Conservation (phyloP, 2,888 invertebrate genomes). For the Chrysodeixis includens region DNA sequence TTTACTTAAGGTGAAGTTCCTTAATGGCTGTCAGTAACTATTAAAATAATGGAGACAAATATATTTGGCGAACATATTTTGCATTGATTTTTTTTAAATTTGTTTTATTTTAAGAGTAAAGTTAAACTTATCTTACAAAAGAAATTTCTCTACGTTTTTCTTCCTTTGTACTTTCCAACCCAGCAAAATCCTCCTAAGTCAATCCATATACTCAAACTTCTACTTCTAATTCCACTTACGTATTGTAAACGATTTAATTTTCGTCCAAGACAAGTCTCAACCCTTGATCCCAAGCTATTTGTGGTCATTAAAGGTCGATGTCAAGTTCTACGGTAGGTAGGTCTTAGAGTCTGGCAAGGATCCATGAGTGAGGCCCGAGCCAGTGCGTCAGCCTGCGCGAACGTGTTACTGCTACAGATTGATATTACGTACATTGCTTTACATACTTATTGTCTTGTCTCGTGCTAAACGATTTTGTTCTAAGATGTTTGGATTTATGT, state of each 20-base stretch:
- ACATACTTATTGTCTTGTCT: constrained; percentile 49
- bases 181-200: too few species aligned
- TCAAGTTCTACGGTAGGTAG: constrained; percentile 39
- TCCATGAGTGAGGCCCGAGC: constrained; percentile 76
- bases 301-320: constrained; percentile 50
- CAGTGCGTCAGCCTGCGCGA: constrained; percentile 74
- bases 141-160: too few species aligned
- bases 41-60: background rate
- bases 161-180: too few species aligned
- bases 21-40: constrained; percentile 1
- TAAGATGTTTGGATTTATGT: background rate
- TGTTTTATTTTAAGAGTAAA: too few species aligned
- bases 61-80: background rate
- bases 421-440: constrained; percentile 60
- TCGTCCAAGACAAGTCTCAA: background rate
- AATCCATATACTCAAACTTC: too few species aligned
- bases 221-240: background rate
- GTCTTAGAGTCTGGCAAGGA: constrained; percentile 74
- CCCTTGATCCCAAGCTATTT: constrained; percentile 33
- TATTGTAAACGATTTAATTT: background rate
- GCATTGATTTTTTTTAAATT: too few species aligned
- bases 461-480: constrained; percentile 27
- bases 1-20: background rate
- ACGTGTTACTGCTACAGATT: constrained; percentile 61
- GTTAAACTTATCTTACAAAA: too few species aligned